A percentile compares a stretch with the other conserved stretches of the same genome.
Evolutionary conservation across 2,797 vertebrate genomes (phyloP).

Genomic region (Paguma larvata): DNA sequence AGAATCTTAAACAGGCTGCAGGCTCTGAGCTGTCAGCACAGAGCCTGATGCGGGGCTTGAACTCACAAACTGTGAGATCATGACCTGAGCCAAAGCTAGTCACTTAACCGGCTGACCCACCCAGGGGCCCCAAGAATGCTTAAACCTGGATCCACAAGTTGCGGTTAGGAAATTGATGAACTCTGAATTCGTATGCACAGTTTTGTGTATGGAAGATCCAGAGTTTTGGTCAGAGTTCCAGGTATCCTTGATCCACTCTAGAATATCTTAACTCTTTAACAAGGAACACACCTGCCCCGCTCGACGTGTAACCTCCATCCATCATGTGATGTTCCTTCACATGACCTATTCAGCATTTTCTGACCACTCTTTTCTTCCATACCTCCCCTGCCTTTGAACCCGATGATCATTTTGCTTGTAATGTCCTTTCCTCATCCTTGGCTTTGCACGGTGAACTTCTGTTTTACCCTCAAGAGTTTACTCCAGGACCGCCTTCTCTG

Average conservation of each 20-base stretch:
- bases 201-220: neutral
- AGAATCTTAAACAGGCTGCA: no score
- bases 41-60: no score
- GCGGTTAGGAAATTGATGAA: neutral
- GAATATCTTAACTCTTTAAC: neutral
- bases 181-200: neutral
- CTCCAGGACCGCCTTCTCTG: neutral
- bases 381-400: neutral
- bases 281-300: neutral
- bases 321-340: neutral
- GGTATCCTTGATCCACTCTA: neutral
- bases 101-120: no score
- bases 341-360: neutral
- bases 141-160: neutral
- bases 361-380: neutral
- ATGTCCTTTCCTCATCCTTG: neutral
- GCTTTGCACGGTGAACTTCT: neutral
- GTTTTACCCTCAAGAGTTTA: neutral
- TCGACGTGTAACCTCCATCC: neutral
- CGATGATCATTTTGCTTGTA: neutral
- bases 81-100: no score
- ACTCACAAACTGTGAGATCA: no score
- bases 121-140: neutral
- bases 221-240: neutral
- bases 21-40: no score